These are phyloP conservation scores for Dendronephthya gigantea DNA, from an alignment of 64 coral and sea anemone species.

Conservation along the genomic window DNA sequence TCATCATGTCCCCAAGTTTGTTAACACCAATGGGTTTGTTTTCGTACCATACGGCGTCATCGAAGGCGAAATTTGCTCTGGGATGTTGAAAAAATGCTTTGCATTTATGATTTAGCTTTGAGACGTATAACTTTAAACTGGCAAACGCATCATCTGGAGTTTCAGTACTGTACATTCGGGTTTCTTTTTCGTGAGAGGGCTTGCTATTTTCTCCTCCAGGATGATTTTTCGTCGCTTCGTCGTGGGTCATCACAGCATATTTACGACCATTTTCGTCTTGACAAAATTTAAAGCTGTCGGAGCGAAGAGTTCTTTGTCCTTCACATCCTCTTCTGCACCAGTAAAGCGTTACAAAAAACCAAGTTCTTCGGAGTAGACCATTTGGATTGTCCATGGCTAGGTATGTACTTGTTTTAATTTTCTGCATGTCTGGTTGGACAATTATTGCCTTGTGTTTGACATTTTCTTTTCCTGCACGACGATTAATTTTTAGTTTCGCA, in stretches of 20 bases:
- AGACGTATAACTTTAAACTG: not conserved
- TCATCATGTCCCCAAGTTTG: not conserved
- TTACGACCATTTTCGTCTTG: not conserved
- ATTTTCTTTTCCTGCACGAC: slow-evolving; percentile 20
- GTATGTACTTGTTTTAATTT: slow-evolving; percentile 6
- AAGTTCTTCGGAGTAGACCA: not conserved
- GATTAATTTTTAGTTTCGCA: slow-evolving; percentile 13
- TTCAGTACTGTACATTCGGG: not conserved
- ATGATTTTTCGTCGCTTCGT: not conserved
- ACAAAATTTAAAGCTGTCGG: not conserved
- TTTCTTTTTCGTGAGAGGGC: not conserved
- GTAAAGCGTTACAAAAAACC: not conserved
- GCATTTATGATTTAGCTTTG: not conserved
- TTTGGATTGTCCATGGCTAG: slow-evolving; percentile 10
- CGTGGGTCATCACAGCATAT: not conserved
- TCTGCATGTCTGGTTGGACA: not conserved
- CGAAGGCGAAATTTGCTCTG: not conserved
- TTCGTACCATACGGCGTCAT: not conserved
- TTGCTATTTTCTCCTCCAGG: not conserved
- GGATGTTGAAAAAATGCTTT: not conserved
- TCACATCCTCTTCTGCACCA: slow-evolving; percentile 8
- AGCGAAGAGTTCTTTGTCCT: not conserved
- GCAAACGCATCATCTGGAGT: not conserved
- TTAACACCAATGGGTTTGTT: not conserved
- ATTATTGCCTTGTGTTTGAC: slow-evolving; percentile 11